These are phyloP conservation scores for Agonopterix alstromeriana DNA, from an alignment of 2,888 invertebrate genomes.

Conservation along the genomic window DNA sequence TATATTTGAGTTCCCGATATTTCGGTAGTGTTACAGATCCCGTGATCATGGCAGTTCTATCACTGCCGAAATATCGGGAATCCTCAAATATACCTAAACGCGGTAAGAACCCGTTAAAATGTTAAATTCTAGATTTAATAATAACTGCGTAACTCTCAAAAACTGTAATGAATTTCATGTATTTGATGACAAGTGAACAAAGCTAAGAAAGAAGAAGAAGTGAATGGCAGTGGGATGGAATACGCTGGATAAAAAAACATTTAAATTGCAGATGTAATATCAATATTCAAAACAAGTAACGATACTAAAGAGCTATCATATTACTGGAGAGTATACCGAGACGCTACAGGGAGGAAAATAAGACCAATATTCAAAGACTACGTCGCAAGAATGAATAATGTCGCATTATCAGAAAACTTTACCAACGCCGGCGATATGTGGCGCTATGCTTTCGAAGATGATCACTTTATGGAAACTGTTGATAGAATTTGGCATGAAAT, in stretches of 20 bases:
- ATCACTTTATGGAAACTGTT: slow-evolving; percentile 55
- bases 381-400: slow-evolving; percentile 78
- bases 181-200: too few relatives aligned
- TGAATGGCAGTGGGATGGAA: too few relatives aligned
- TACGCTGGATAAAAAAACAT: background rate
- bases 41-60: too few relatives aligned
- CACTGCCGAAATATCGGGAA: too few relatives aligned
- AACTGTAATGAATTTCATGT: too few relatives aligned
- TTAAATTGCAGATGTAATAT: slow-evolving; percentile 49
- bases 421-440: slow-evolving; percentile 67
- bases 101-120: too few relatives aligned
- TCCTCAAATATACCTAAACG: too few relatives aligned
- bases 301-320: slow-evolving; percentile 78
- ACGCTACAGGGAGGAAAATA: slow-evolving; percentile 79
- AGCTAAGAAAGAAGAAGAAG: too few relatives aligned
- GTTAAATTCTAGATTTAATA: too few relatives aligned
- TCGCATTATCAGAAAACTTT: slow-evolving; percentile 73
- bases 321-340: slow-evolving; percentile 81
- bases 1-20: too few relatives aligned
- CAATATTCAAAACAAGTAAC: slow-evolving; percentile 63
- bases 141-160: too few relatives aligned
- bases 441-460: slow-evolving; percentile 62
- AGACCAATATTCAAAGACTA: slow-evolving; percentile 77
- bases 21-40: too few relatives aligned
- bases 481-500: slow-evolving; percentile 75